Base-by-base conservation (phyloP, 2,797 vertebrate genomes). In the Lates japonicus region DNA sequence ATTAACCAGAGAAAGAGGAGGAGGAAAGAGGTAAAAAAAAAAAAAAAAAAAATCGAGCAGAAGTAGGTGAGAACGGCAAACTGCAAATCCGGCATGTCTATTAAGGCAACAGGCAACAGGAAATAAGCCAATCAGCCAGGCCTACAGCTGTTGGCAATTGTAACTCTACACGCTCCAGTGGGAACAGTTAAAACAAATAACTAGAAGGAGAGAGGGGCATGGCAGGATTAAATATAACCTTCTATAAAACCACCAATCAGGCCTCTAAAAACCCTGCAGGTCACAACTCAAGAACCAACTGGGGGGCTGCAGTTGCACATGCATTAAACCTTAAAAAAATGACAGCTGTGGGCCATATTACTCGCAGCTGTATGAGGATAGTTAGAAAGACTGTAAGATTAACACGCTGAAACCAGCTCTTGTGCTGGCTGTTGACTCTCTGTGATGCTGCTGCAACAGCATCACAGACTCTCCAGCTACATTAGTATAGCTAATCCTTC, bases 171-270 rank as follows among this genome's bases (percentile, higher is more conserved):
- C 3, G 60, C 74, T 86, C 78, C 61, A 62, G 25, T 69, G 82
- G 87, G 77, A 89, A 76, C 75, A 67, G 78, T 88, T 81, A 75
- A 70, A 81, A 81, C 74, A 84, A 87, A 89, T 78, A 86, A 85
- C 87, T 74, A 54, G 61, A 62, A 73, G 66, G 76, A 76, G 44
- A 83, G 13, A 70, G 25, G 31, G 75, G 67, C 31, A 63, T 20
- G 51, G 51, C 46, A 33, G 55, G 61, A 85, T 81, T 73, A 78
- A 72, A 86, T 59, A 71, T 51, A 76, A 70, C 78, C 76, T 84
- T 25, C 46, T 37, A 29, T 61, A 82, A 84, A 82, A 63, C 3
- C 54, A 78, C 71, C 57, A 70, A 61, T 73, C 42, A 58, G 66
- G 42, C 46, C n/a, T 71, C 9, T 37, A 39, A 78, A 60, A 75